A percentile compares a stretch with the other conserved stretches of the same genome.
These are phyloP conservation scores for Limosa lapponica DNA, from an alignment of 2,797 vertebrate species.

Conservation along the genomic window DNA sequence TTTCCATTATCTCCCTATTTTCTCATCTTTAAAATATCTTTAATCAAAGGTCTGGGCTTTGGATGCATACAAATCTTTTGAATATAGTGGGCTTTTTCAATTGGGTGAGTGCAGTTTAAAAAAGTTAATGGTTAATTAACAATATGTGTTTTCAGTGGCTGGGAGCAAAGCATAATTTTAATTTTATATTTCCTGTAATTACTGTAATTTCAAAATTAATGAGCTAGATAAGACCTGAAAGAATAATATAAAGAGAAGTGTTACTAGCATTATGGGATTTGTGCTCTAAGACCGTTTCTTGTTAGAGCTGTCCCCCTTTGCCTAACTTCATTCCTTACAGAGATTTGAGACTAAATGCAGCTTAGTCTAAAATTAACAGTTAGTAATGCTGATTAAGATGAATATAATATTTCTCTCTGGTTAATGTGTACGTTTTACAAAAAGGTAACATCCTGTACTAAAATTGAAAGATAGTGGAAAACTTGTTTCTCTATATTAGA, in stretches of 20 bases:
- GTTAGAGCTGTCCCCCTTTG: not conserved
- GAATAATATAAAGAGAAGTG: rapidly evolving
- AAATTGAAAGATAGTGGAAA: not conserved
- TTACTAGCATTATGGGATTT: not conserved
- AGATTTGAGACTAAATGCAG: not conserved
- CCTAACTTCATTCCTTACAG: not conserved
- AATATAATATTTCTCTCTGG: not conserved
- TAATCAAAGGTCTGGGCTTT: not conserved
- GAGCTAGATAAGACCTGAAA: not conserved
- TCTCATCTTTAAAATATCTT: not conserved
- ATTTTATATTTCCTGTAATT: not conserved
- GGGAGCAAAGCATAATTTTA: not conserved
- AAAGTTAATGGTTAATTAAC: not conserved
- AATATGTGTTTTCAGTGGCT: not conserved
- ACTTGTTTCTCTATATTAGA: not conserved
- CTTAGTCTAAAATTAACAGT: not conserved
- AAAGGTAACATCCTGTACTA: not conserved
- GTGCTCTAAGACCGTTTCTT: not conserved
- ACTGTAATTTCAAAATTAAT: not conserved
- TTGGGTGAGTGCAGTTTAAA: not conserved
- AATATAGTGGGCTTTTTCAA: not conserved
- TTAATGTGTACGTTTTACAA: not conserved
- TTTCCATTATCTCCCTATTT: not conserved
- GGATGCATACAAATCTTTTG: not conserved
- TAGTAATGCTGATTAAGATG: not conserved